Conservation (phyloP, 2,113 vertebrate species). For the Carollia perspicillata region DNA sequence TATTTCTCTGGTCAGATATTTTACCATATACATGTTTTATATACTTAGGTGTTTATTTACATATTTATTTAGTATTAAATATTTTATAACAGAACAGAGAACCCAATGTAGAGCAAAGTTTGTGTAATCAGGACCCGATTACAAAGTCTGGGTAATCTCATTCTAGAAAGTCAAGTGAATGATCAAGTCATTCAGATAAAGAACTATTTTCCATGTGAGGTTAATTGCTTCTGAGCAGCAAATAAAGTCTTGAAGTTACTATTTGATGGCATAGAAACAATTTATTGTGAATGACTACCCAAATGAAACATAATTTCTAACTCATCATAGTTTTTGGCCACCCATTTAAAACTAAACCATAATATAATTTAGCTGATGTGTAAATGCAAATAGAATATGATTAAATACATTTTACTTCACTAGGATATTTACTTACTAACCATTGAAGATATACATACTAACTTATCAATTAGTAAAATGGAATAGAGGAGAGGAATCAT, state of each 20-base stretch:
- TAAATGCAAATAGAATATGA: background rate
- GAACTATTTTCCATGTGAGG: background rate
- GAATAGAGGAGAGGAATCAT: background rate
- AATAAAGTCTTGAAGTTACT: background rate
- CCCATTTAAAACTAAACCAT: background rate
- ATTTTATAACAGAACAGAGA: background rate
- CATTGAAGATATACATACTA: background rate
- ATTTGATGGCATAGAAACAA: background rate
- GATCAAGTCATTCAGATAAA: background rate
- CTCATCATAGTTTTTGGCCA: background rate
- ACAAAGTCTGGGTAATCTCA: background rate
- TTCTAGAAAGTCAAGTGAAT: background rate
- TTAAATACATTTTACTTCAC: background rate
- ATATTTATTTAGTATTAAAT: conserved; percentile 20
- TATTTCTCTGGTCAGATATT: background rate
- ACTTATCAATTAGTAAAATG: background rate
- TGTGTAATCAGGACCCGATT: background rate
- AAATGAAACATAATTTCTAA: conserved; percentile 33
- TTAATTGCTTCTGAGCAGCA: background rate
- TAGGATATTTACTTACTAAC: background rate
- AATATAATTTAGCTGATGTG: background rate
- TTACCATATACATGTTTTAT: background rate
- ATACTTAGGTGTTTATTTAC: background rate
- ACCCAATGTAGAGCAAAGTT: background rate
- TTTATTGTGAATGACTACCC: background rate